Percentiles rank a stretch among this genome's conserved stretches.
Evolutionary conservation across 2,797 vertebrate genomes (phyloP).

Genomic region (Melanotaenia pygmaea): DNA sequence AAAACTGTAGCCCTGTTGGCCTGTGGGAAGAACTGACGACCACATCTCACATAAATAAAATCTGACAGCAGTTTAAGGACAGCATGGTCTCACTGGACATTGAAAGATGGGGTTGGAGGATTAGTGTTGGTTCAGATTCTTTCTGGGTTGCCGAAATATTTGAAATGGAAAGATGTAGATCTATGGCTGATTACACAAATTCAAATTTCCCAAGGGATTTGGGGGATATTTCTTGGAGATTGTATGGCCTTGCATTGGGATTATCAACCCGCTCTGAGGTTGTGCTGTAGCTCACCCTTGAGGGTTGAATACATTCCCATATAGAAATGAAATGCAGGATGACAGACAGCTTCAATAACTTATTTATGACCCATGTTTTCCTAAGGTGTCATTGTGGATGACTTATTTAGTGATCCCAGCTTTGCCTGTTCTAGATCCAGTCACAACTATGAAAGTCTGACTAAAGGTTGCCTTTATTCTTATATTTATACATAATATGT

Average conservation of each 20-base stretch:
- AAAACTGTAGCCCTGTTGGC: slow-evolving; percentile 33
- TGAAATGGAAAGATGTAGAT: slow-evolving; percentile 56
- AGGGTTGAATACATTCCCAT: slow-evolving; percentile 57
- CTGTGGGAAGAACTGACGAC: slow-evolving; percentile 75
- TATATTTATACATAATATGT: neutral
- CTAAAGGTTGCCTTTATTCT: neutral
- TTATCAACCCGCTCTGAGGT: slow-evolving; percentile 49
- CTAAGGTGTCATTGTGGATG: slow-evolving; percentile 23
- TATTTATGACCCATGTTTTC: slow-evolving; percentile 50
- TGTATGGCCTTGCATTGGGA: slow-evolving; percentile 44
- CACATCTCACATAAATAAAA: slow-evolving; percentile 60
- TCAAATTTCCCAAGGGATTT: slow-evolving; percentile 51
- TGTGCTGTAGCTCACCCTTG: slow-evolving; percentile 50
- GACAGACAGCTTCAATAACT: slow-evolving; percentile 43
- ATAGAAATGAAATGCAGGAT: slow-evolving; percentile 46
- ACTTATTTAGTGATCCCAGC: slow-evolving; percentile 42
- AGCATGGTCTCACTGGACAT: slow-evolving; percentile 59
- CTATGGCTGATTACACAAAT: slow-evolving; percentile 62
- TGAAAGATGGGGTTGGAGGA: slow-evolving; percentile 48
- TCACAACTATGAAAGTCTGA: slow-evolving; percentile 18
- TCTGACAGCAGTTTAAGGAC: slow-evolving; percentile 63
- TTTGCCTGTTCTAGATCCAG: slow-evolving; percentile 18
- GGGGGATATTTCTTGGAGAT: slow-evolving; percentile 43
- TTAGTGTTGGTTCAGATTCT: slow-evolving; percentile 57
- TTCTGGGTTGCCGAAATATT: slow-evolving; percentile 51